Conservation (phyloP, 37 sponge, comb jelly and placozoan species). For the Spongilla lacustris region DNA sequence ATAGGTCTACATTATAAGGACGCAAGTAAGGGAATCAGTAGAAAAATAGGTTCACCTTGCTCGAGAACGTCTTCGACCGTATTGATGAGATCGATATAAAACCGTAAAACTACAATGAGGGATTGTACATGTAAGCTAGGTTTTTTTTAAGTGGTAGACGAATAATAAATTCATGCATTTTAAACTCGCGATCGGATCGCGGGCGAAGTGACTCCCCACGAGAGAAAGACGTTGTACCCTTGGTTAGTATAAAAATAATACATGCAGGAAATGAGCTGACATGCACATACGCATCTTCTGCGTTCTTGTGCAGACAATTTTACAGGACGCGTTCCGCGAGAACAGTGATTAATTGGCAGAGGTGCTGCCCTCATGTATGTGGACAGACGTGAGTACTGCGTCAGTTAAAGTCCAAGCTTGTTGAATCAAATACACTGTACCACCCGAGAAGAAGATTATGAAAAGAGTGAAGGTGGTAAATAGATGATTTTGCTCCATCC, state of each 20-base stretch:
- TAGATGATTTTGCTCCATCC: background rate
- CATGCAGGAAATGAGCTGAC: background rate
- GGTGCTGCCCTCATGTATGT: background rate
- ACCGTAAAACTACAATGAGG: background rate
- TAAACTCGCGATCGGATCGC: background rate
- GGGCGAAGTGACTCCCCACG: background rate
- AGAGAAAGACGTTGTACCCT: background rate
- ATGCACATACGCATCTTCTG: background rate
- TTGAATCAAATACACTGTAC: background rate
- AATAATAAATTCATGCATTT: background rate
- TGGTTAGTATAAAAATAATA: background rate
- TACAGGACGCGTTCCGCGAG: background rate
- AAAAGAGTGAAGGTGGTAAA: background rate
- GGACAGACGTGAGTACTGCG: background rate
- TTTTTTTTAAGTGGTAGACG: background rate
- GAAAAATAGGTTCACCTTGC: background rate
- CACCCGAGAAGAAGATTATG: no score
- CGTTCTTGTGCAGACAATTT: slow-evolving; percentile 1
- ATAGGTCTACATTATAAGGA: background rate
- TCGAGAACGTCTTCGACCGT: background rate
- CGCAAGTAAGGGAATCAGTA: background rate
- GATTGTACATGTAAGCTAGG: background rate
- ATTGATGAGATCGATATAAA: background rate
- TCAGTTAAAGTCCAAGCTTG: background rate
- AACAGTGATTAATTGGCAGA: background rate